phyloP scores from a whole-genome alignment of 2,888 invertebrate species.

The Smittia sp. region DNA sequence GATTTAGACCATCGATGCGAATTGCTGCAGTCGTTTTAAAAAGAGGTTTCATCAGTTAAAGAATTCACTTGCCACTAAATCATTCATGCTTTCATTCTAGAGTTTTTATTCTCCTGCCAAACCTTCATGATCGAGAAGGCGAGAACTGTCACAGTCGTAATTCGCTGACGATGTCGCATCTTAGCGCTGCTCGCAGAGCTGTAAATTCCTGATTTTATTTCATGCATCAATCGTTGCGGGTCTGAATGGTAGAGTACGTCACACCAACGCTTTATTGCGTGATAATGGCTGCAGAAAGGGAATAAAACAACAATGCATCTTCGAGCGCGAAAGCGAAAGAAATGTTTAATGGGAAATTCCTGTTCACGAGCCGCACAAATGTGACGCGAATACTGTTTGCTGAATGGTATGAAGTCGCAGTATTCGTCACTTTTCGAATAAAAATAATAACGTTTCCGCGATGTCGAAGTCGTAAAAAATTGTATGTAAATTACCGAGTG shows the following conservation, averaged over 20 bases:
- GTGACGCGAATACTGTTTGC: background rate
- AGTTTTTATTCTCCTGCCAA: too few relatives aligned
- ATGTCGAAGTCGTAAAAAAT: background rate
- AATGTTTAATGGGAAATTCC: slow-evolving; percentile 22
- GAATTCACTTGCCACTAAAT: too few relatives aligned
- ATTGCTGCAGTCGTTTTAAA: too few relatives aligned
- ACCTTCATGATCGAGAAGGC: too few relatives aligned
- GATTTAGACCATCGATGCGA: too few relatives aligned
- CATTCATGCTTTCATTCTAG: too few relatives aligned
- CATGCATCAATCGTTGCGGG: background rate
- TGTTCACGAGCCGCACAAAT: background rate
- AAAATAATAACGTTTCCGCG: background rate
- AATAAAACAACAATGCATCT: background rate
- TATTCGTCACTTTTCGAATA: background rate
- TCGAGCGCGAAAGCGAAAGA: background rate
- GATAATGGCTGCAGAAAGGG: background rate
- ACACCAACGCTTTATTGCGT: background rate
- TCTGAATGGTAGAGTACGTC: background rate
- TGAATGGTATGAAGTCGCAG: background rate
- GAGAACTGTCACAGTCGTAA: too few relatives aligned
- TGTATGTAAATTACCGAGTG: background rate
- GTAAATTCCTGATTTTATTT: background rate
- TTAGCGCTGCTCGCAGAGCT: too few relatives aligned
- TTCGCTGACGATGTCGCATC: too few relatives aligned
- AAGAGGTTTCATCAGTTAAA: too few relatives aligned